Conservation (phyloP, 1,140 invertebrate species). For the Anastrepha ludens region DNA sequence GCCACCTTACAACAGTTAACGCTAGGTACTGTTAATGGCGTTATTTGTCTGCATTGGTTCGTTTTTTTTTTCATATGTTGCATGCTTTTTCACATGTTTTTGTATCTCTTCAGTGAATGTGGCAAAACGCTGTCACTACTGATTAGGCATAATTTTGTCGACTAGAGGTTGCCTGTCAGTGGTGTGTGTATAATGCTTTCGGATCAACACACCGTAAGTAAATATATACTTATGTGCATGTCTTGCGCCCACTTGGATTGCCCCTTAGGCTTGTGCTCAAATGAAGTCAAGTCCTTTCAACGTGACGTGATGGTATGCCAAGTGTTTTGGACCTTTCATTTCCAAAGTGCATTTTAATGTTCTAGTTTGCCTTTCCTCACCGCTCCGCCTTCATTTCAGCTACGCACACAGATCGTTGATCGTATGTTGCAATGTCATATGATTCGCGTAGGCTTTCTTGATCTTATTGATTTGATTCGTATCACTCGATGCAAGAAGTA, state of each 20-base stretch:
- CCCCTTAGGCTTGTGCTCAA: background rate
- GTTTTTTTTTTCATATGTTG: background rate
- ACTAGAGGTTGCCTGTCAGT: background rate
- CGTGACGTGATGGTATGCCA: slow-evolving; percentile 22
- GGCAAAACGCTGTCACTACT: slow-evolving; percentile 27
- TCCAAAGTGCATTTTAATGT: slow-evolving; percentile 49
- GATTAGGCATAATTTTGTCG: slow-evolving; percentile 20
- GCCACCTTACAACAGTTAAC: slow-evolving; percentile 2
- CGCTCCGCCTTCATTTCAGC: no score
- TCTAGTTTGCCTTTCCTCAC: slow-evolving; percentile 24
- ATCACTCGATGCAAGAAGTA: background rate
- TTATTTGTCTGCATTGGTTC: background rate
- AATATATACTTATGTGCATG: background rate
- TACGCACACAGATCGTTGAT: background rate
- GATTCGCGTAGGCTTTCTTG: background rate
- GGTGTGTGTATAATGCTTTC: background rate
- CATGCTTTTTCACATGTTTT: slow-evolving; percentile 3
- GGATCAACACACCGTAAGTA: background rate
- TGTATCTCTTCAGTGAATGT: slow-evolving; percentile 21
- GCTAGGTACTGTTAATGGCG: slow-evolving; percentile 14
- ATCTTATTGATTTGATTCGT: slow-evolving; percentile 28
- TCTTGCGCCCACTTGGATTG: background rate
- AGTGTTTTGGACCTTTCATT: background rate
- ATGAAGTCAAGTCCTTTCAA: slow-evolving; percentile 44
- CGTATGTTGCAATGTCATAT: background rate